phyloP scores from a whole-genome alignment of 2,797 vertebrate species.

The Xiphorhynchus erythropygius region DNA sequence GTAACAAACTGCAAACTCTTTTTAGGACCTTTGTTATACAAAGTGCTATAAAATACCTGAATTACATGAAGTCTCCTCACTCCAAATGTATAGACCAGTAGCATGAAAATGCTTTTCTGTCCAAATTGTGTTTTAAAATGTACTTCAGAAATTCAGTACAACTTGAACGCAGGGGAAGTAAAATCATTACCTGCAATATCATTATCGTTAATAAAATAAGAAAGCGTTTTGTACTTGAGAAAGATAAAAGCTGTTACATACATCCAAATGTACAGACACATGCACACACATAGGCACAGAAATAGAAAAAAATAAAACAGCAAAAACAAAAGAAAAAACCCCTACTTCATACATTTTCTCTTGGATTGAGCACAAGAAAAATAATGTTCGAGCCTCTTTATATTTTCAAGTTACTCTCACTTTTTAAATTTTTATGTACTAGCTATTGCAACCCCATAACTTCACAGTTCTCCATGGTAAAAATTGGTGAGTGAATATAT shows the following conservation, averaged over 20 bases:
- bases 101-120: background rate
- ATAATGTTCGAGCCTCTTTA: background rate
- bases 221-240: background rate
- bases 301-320: background rate
- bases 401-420: background rate
- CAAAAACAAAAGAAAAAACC: no score
- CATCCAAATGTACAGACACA: background rate
- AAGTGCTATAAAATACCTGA: background rate
- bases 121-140: background rate
- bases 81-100: background rate
- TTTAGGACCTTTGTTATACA: background rate
- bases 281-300: background rate
- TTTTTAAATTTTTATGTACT: background rate
- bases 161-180: background rate
- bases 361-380: background rate
- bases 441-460: background rate
- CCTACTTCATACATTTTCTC: background rate
- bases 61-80: background rate
- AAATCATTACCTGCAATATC: background rate
- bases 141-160: background rate
- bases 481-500: background rate
- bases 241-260: background rate
- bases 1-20: background rate
- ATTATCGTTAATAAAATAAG: background rate
- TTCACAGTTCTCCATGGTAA: background rate